Base-by-base conservation (phyloP, 2,888 invertebrate species). In the Octonoba sinensis region DNA sequence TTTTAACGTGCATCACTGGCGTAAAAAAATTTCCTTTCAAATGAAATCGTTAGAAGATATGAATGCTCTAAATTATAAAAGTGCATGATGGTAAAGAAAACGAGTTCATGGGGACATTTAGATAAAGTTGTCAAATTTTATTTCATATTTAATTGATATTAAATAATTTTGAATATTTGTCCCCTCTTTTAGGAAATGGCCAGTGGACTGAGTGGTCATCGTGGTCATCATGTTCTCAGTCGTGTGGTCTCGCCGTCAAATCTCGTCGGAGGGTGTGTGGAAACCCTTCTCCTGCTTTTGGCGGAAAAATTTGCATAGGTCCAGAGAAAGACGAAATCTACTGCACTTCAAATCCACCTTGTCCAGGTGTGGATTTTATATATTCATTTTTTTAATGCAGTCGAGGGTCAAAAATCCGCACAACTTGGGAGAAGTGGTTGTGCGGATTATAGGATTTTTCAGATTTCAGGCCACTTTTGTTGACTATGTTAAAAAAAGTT, bases 171-270 rank as follows among this genome's bases (percentile, higher is more conserved):
- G 3, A 16, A 62, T 8, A 22, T 3, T 59, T 59, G 1, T 46
- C 4, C 71, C 3, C 69, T 46, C 24, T 85, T 85, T n/a, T 85
- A 89, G 88, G 87, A 54, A 95, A 96, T 89, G 97, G 97, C 3
- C 94, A 93, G 16, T 97, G 96, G 96, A 95, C 96, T 0, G 91
- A 93, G 0, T 97, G 96, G 96, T 94, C 96, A 0, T 92, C 93
- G 0, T 97, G 96, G 96, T 96, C 96, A 0, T 93, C 93, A 27
- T 97, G 97, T 86, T 93, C 94, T 0, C 91, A 91, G 85, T 92
- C 92, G 1, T 95, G 95, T 87, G 94, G 96, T 47, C 92, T 93
- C 72, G 96, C 96, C 0, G 93, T 95, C 71, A 95, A 95, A 90
- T 93, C 93, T 0, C 91, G 95, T 0, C 91, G 93, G 0, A 91